Evolutionary conservation across 2,113 vertebrate genomes (phyloP).

Genomic region (Chloropsis hardwickii): DNA sequence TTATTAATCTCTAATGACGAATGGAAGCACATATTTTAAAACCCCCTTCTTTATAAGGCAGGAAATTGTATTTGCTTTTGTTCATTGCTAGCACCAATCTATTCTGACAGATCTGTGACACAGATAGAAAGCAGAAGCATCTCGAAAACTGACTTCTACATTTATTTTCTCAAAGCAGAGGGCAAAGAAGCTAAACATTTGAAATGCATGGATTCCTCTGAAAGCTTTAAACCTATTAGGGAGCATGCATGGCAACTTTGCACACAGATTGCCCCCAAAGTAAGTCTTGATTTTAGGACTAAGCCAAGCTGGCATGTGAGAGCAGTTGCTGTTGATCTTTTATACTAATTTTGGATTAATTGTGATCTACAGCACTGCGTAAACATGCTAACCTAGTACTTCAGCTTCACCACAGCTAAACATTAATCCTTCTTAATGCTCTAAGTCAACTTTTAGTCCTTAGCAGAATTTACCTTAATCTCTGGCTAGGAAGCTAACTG

Average conservation of each 20-base stretch:
- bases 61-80: constrained; percentile 45
- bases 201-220: constrained; percentile 55
- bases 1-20: neutral
- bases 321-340: constrained; percentile 95
- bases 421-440: constrained; percentile 99
- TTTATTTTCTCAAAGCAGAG: constrained; percentile 60
- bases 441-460: constrained; percentile 99
- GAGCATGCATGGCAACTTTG: constrained; percentile 71
- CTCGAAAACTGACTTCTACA: neutral
- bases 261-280: constrained; percentile 80
- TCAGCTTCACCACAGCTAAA: constrained; percentile 94
- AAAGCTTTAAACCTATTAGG: constrained; percentile 65
- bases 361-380: constrained; percentile 93
- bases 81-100: neutral
- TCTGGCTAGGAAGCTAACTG: constrained; percentile 93
- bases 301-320: constrained; percentile 85
- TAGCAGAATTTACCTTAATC: constrained; percentile 99
- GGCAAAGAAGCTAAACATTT: constrained; percentile 55
- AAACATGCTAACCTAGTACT: constrained; percentile 90
- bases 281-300: constrained; percentile 87
- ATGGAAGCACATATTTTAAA: neutral
- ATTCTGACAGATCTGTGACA: constrained; percentile 12
- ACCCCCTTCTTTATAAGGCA: neutral
- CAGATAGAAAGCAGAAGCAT: constrained; percentile 32
- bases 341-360: constrained; percentile 99